Conservation (phyloP, 2,113 vertebrate species). For the Microcebus lehilahytsara region DNA sequence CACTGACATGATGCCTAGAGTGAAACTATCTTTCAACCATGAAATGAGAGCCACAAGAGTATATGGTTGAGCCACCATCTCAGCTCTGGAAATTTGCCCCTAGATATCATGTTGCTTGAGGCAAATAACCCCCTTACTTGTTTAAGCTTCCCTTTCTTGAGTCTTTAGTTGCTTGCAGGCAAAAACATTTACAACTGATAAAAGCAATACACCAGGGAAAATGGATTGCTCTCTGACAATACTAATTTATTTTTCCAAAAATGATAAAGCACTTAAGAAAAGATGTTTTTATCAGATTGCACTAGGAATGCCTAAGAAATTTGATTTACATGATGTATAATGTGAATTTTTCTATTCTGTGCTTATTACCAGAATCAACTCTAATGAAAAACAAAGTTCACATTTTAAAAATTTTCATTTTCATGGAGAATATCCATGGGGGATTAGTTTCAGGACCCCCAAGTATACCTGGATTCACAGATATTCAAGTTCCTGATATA, state of each 20-base stretch:
- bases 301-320: neutral
- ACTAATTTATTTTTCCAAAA: constrained; percentile 40
- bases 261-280: constrained; percentile 12
- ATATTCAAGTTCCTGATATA: neutral
- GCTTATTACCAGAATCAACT: neutral
- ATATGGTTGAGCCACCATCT: neutral
- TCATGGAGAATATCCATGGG: neutral
- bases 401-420: neutral
- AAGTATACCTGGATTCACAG: neutral
- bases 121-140: neutral
- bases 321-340: neutral
- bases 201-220: neutral
- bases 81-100: neutral
- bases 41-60: neutral
- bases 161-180: neutral
- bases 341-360: neutral
- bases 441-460: neutral
- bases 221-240: neutral
- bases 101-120: neutral
- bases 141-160: neutral
- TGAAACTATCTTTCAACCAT: neutral
- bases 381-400: neutral
- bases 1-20: neutral
- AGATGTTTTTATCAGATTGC: neutral
- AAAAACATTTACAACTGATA: neutral